Percentiles rank a stretch among this genome's conserved stretches.
phyloP scores from a whole-genome alignment of 2,113 vertebrate genomes.

The Ictalurus punctatus region DNA sequence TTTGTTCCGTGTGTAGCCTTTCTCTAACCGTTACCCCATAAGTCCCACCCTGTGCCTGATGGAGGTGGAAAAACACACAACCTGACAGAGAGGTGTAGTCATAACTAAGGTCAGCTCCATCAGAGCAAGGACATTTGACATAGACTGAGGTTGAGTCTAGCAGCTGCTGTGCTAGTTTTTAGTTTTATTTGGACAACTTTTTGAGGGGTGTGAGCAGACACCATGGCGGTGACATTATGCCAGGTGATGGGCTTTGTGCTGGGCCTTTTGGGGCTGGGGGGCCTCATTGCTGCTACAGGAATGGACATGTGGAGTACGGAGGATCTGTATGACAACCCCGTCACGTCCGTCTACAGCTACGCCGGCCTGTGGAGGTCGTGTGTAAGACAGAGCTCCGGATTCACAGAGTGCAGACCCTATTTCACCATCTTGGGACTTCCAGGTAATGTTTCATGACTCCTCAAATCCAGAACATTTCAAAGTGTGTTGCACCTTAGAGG shows the following conservation, averaged over 20 bases:
- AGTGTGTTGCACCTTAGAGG: no score
- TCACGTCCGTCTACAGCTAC: slow-evolving; percentile 83
- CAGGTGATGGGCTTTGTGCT: slow-evolving; percentile 84
- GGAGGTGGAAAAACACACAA: slow-evolving; percentile 55
- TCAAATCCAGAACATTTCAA: background rate
- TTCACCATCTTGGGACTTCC: slow-evolving; percentile 89
- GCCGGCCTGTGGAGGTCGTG: slow-evolving; percentile 90
- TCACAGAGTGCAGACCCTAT: slow-evolving; percentile 86
- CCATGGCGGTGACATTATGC: slow-evolving; percentile 82
- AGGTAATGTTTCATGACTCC: slow-evolving; percentile 68
- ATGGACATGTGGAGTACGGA: slow-evolving; percentile 92
- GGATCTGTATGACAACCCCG: slow-evolving; percentile 81
- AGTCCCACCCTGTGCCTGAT: slow-evolving; percentile 58
- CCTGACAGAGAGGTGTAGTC: slow-evolving; percentile 49
- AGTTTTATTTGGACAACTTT: background rate
- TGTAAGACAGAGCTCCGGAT: slow-evolving; percentile 81
- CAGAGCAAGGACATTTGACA: background rate
- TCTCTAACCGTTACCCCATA: slow-evolving; percentile 16
- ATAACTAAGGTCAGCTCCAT: slow-evolving; percentile 47
- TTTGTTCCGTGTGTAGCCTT: slow-evolving; percentile 7
- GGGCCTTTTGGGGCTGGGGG: slow-evolving; percentile 75
- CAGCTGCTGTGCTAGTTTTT: background rate
- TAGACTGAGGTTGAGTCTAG: background rate
- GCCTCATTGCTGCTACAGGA: slow-evolving; percentile 77
- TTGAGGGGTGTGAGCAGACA: background rate